A percentile compares a stretch with the other conserved stretches of the same genome.
Evolutionary conservation across 2,113 vertebrate genomes (phyloP).

Genomic region (Dolichotis patagonum): DNA sequence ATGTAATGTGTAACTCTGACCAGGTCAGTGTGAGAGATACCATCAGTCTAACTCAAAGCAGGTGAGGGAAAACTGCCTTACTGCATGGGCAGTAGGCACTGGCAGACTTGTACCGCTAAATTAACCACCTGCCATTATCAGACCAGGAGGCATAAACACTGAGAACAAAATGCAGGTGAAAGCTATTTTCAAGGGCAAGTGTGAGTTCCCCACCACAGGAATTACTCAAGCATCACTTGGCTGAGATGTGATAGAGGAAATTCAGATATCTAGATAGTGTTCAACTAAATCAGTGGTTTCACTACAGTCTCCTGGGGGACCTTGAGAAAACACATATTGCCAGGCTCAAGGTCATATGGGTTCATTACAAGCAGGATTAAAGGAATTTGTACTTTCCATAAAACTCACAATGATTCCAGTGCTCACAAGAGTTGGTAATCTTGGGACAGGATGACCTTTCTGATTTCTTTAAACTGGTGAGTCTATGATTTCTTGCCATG

Average conservation of each 20-base stretch:
- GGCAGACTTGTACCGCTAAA: constrained; percentile 44
- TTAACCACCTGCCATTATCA: constrained; percentile 68
- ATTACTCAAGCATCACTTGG: constrained; percentile 60
- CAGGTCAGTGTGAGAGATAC: background rate
- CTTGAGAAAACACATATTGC: background rate
- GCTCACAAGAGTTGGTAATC: background rate
- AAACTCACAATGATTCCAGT: background rate
- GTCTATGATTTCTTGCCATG: constrained; percentile 11
- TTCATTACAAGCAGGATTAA: background rate
- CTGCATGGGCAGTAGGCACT: background rate
- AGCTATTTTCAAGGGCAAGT: constrained; percentile 61
- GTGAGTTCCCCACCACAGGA: constrained; percentile 36
- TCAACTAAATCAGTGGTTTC: background rate
- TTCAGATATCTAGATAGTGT: constrained; percentile 20
- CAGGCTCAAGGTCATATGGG: background rate
- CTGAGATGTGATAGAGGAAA: background rate
- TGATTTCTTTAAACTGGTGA: background rate
- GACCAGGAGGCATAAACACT: constrained; percentile 52
- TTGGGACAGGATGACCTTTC: constrained; percentile 31
- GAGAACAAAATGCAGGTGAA: constrained; percentile 43
- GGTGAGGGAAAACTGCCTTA: constrained; percentile 59
- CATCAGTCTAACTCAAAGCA: constrained; percentile 36
- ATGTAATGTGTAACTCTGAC: background rate
- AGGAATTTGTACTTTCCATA: background rate
- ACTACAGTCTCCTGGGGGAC: background rate